Base-by-base conservation (phyloP, 2,113 vertebrate genomes). In the Notothenia coriiceps region DNA sequence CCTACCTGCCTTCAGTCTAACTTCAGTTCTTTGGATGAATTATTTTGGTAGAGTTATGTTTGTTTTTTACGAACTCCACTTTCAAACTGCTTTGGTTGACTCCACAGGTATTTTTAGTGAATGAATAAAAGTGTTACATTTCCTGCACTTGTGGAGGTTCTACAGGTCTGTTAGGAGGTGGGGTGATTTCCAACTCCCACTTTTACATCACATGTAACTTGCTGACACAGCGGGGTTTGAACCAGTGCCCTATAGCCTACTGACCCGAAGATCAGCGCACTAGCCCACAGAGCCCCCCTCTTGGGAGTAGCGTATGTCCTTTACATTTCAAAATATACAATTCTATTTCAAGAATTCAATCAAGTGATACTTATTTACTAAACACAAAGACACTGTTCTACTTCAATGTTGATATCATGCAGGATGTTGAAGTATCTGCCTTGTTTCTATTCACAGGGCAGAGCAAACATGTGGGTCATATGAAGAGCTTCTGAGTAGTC, bases 401-500 rank as follows among this genome's bases (percentile, higher is more conserved):
- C 22, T 11, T 8, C 7, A 46, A 10, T 22, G 17, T 67, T 22
- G 18, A 3, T 67, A 8, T 13, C 1, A 33, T 29, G 5, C 1
- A 6, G 17, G 17, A 68, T 20, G 33, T 12, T 9, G 7, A 68
- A 44, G 22, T 29, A 49, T 62, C 29, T 4, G 29, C 4, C 29
- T 4, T 29, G 22, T 70, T 49, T 64, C 43, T 40, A 22, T 63
- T 20, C 2, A 47, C 49, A 54, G 49, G 17, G 20, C 5, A 44
- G 49, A 77, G 56, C 50, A 72, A 50, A 64, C n/a, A 57, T 25
- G 54, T 44, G 60, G 43, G 18, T 86, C 66, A 62, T 29, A 79
- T 17, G 63, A 67, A 54, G 63, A 76, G 70, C 61, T 86, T 87
- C 47, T 61, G 67, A 50, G 33, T 25, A 63, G 57, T 47, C 17